A percentile compares a stretch with the other conserved stretches of the same genome.
These are phyloP conservation scores for Pyralis farinalis DNA, from an alignment of 2,888 invertebrate genomes.

Conservation along the genomic window DNA sequence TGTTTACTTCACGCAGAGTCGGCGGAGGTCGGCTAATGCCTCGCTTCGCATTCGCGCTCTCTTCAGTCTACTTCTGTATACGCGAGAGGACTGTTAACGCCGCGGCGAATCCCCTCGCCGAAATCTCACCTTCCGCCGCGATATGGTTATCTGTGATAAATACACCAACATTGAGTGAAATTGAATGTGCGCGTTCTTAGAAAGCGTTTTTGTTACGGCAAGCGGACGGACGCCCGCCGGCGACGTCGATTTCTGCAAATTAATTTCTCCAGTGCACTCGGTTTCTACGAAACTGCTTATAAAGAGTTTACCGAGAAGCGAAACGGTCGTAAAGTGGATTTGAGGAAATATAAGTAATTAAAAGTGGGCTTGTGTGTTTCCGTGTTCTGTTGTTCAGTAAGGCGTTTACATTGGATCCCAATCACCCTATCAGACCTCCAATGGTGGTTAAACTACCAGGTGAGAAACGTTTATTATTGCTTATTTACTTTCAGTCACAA, in stretches of 20 bases:
- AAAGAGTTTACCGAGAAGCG: constrained; percentile 77
- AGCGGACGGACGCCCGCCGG: constrained; percentile 53
- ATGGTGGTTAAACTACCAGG: constrained; percentile 80
- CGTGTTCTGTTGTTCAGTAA: constrained; percentile 61
- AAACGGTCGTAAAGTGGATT: constrained; percentile 76
- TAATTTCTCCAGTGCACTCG: constrained; percentile 73
- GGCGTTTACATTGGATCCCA: constrained; percentile 79
- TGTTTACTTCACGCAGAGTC: constrained; percentile 34
- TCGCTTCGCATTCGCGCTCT: constrained; percentile 27
- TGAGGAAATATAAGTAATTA: constrained; percentile 75
- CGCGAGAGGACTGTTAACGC: constrained; percentile 49
- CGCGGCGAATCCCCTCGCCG: constrained; percentile 42
- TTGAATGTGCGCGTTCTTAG: constrained; percentile 72
- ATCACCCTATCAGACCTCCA: constrained; percentile 66
- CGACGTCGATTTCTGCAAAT: constrained; percentile 70
- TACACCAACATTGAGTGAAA: constrained; percentile 63
- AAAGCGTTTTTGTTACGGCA: constrained; percentile 61
- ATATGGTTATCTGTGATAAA: constrained; percentile 73
- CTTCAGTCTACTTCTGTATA: constrained; percentile 57
- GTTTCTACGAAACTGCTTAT: constrained; percentile 75
- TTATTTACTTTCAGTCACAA: neutral
- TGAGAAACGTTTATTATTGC: constrained; percentile 32
- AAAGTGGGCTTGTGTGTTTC: constrained; percentile 72
- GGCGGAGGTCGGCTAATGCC: constrained; percentile 18
- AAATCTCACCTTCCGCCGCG: constrained; percentile 76